These are phyloP conservation scores for Yponomeuta malinellus DNA, from an alignment of 2,888 invertebrate genomes.

Conservation along the genomic window DNA sequence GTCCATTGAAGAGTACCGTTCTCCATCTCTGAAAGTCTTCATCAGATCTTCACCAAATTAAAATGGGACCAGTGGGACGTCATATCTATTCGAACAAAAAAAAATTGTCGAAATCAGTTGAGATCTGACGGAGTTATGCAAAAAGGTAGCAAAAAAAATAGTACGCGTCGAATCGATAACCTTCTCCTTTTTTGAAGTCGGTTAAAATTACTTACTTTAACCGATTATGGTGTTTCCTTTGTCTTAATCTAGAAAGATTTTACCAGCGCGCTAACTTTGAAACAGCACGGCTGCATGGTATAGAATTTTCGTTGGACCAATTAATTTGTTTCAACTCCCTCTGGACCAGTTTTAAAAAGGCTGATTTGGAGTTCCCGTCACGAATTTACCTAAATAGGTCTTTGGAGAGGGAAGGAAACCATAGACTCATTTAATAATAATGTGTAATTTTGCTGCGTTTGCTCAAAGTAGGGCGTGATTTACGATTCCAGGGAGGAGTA, in stretches of 20 bases:
- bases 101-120: too few species aligned
- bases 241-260: background rate
- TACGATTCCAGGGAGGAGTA: background rate
- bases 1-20: too few species aligned
- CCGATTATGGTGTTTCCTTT: background rate
- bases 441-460: too few species aligned
- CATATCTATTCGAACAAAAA: too few species aligned
- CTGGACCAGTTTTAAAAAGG: background rate
- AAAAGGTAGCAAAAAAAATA: too few species aligned
- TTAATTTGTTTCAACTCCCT: background rate
- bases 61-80: too few species aligned
- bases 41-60: too few species aligned
- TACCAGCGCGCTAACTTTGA: background rate
- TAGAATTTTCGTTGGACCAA: background rate
- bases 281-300: background rate
- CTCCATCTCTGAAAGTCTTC: too few species aligned
- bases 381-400: slow-evolving; percentile 26
- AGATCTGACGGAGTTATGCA: too few species aligned
- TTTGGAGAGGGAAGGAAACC: background rate
- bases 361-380: slow-evolving; percentile 21
- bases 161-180: too few species aligned
- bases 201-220: too few species aligned
- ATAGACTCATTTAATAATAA: background rate
- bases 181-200: too few species aligned
- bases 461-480: background rate